These are phyloP conservation scores for Podarcis lilfordi DNA, from an alignment of 2,797 vertebrate genomes.

Conservation along the genomic window DNA sequence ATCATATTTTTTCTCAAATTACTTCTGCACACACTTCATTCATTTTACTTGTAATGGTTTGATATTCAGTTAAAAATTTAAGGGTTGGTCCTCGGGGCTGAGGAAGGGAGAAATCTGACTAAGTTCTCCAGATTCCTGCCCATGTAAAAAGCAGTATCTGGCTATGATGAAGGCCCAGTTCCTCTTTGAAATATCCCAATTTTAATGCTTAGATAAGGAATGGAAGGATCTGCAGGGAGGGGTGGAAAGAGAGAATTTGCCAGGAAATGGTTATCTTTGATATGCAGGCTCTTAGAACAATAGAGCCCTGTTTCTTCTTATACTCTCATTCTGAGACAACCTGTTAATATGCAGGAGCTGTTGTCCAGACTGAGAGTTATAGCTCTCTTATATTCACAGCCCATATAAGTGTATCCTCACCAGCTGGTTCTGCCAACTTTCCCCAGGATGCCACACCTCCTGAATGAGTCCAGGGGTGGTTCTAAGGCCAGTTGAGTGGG, in stretches of 20 bases:
- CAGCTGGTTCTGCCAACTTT: background rate
- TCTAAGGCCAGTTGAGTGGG: background rate
- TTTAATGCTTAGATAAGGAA: conserved; percentile 35
- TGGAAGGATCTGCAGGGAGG: background rate
- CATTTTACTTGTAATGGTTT: conserved; percentile 62
- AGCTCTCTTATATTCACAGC: background rate
- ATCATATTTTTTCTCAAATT: conserved; percentile 48
- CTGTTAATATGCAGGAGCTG: background rate
- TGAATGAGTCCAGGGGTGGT: background rate
- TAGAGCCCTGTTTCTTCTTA: background rate
- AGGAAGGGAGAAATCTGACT: conserved; percentile 26
- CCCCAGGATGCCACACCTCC: background rate
- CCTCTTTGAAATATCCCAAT: conserved; percentile 20
- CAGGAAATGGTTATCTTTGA: background rate
- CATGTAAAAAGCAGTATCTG: conserved; percentile 37
- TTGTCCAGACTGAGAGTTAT: background rate
- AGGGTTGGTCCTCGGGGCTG: conserved; percentile 30
- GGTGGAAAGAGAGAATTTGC: background rate
- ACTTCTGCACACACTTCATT: conserved; percentile 44
- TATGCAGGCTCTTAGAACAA: conserved; percentile 6
- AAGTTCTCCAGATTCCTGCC: conserved; percentile 30
- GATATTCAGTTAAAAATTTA: conserved; percentile 60
- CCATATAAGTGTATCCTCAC: background rate
- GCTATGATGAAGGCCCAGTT: conserved; percentile 12
- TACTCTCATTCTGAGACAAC: background rate